Evolutionary conservation across 1,140 invertebrate species (phyloP), one percentile per base, ranked within the genome.

Genomic region (Pseudomyrmex sp.): DNA sequence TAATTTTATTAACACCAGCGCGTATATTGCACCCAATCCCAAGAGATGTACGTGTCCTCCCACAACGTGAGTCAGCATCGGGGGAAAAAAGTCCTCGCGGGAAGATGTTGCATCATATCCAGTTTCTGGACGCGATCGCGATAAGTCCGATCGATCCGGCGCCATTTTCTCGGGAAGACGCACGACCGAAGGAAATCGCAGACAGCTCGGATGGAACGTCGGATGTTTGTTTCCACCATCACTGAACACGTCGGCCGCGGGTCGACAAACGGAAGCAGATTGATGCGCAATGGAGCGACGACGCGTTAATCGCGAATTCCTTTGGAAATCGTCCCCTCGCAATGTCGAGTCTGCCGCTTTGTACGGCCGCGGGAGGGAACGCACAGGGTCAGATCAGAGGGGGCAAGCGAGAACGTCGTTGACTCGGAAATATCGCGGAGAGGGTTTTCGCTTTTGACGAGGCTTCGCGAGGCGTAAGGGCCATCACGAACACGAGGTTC

Each of bases 391-490:
- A 61, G 70, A 88, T 13, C 26, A 26, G 74, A 84, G 62, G 59
- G 75, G 85, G 68, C 73, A 77, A 79, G 68, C 75, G 63, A 79
- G 75, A 73, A 66, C 65, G 75, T 80, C 84, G 84, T 89, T 88
- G 84, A 89, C 87, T 86, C 80, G 88, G 80, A 89, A 89, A 88
- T 86, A 86, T 88, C 84, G 84, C 86, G 65, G 75, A 85, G 86
- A 35, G 35, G 5, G 84, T 75, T 88, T 62, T 84, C 88, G 87
- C 88, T 84, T 89, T 88, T 89, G 70, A 89, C 84, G 65, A 76
- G 82, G 52, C 50, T 46, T 62, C 84, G 56, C 80, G 35, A 75
- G 62, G 59, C 74, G 73, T 88, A 80, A 89, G 86, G 69, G 74
- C 80, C 74, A 46, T 88, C 73, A 44, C 72, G 56, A 61, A 52